Evolutionary conservation across 1,140 invertebrate species (phyloP), one percentile per base, ranked within the genome.

Genomic region (Cyrtorhinus lividipennis): DNA sequence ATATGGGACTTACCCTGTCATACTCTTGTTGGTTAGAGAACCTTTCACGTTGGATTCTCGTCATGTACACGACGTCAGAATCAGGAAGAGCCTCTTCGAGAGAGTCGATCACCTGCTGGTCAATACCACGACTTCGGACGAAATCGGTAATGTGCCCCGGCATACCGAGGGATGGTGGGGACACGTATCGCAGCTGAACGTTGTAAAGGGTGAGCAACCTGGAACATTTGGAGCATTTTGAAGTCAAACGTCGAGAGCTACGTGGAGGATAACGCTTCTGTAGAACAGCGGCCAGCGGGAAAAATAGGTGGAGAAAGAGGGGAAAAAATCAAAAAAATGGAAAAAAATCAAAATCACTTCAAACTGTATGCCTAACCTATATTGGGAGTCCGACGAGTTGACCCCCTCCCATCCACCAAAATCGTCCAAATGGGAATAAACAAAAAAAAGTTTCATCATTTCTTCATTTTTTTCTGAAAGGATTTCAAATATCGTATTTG

Each of bases 11-110:
- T 77, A 91, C 89, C 81, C 86, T 80, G 61, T 93, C 77, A 74
- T 97, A 99, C 69, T 96, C 92, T 65, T 88, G 83, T 68, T 85
- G 75, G 30, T 80, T 83, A 0, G 76, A 69, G 75, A 99, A 99
- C 67, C 96, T 78, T 76, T 99, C 96, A 25, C 85, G 82, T 73
- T 99, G 96, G 68, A 99, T 97, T 66, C 96, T 80, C 0, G 96
- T 99, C 87, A 98, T 94, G 69, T 99, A 99, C 1, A 99, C 72
- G 15, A 99, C 94, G 78, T 99, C 96, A 2, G 94, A 96, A 60
- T 93, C 90, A 0, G 84, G 82, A 8, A 99, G 73, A 13, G 89
- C 91, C 48, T 88, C 83, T 72, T 97, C 88, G 46, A 99, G 75
- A 18, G 73, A 79, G 1, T 71, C 71, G 66, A 80, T 88, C 61